Conservation (phyloP, 2,888 invertebrate genomes). For the Endotricha flammealis region DNA sequence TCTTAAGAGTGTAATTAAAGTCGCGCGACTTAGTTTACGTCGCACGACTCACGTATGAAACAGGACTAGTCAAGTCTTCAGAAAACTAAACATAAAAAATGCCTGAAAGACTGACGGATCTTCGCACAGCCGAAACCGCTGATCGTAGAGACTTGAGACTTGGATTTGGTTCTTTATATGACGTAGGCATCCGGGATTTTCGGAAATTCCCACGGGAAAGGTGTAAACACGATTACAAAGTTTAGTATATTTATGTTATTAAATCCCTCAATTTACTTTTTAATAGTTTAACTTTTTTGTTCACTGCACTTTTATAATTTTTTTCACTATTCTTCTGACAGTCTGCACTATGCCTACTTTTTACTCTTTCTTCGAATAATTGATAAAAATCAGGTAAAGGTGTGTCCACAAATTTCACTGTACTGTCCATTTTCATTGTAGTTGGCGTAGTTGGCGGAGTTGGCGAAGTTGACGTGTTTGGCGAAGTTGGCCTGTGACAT, state of each 20-base stretch:
- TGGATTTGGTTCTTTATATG: too few relatives aligned
- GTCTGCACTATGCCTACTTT: constrained; percentile 30
- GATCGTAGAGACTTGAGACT: too few relatives aligned
- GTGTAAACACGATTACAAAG: too few relatives aligned
- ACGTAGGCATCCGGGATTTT: too few relatives aligned
- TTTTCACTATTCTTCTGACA: constrained; percentile 33
- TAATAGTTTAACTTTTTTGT: constrained; percentile 58
- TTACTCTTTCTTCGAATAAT: constrained; percentile 52
- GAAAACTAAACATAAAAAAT: too few relatives aligned
- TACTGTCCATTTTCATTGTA: constrained; percentile 14
- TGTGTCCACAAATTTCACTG: constrained; percentile 44
- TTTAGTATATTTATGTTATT: constrained; percentile 38
- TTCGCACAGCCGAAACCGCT: too few relatives aligned
- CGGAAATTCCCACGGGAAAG: too few relatives aligned
- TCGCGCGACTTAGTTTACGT: too few relatives aligned
- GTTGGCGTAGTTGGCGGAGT: constrained; percentile 14
- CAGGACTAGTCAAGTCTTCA: too few relatives aligned
- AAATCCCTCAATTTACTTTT: constrained; percentile 64
- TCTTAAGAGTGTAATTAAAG: too few relatives aligned
- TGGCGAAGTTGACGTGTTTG: constrained; percentile 17
- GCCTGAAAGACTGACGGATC: too few relatives aligned
- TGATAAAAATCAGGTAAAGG: constrained; percentile 66
- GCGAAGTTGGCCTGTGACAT: constrained; percentile 20
- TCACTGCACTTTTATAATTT: constrained; percentile 63
- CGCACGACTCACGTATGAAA: too few relatives aligned